phyloP scores from a whole-genome alignment of 2,888 invertebrate species.

The Eupeodes luniger region DNA sequence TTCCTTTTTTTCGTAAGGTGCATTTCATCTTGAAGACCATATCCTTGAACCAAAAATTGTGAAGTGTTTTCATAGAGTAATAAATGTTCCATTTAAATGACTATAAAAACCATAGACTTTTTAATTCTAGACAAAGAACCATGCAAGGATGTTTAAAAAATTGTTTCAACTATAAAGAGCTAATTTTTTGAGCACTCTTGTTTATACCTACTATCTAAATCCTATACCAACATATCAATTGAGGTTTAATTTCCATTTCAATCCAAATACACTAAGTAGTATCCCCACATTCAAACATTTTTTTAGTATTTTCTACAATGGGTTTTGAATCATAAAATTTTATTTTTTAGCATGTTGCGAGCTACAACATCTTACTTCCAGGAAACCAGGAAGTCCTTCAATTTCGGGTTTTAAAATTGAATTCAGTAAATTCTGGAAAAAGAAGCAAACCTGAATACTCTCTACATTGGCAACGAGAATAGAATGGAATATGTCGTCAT shows the following conservation, averaged over 20 bases:
- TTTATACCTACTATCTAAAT: no score
- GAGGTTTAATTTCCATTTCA: background rate
- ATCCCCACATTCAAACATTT: background rate
- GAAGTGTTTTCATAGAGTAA: no score
- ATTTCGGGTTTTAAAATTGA: background rate
- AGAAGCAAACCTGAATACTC: constrained; percentile 52
- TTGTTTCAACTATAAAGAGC: no score
- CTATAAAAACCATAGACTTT: no score
- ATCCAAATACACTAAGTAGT: background rate
- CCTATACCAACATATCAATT: no score
- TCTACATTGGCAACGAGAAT: background rate
- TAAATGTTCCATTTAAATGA: no score
- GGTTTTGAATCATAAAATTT: background rate
- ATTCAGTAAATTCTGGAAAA: constrained; percentile 1
- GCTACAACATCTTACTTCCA: constrained; percentile 4
- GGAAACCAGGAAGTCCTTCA: constrained; percentile 8
- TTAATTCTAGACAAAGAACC: no score
- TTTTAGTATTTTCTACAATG: background rate
- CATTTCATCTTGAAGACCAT: no score
- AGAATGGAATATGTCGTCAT: constrained; percentile 37
- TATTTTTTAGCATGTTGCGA: constrained; percentile 8
- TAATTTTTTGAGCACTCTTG: no score
- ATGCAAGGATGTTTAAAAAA: no score
- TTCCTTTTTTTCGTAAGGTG: no score
- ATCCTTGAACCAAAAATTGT: no score